Evolutionary conservation across 1,140 invertebrate species (phyloP), one percentile per base, ranked within the genome.

Genomic region (Eupeodes corollae): DNA sequence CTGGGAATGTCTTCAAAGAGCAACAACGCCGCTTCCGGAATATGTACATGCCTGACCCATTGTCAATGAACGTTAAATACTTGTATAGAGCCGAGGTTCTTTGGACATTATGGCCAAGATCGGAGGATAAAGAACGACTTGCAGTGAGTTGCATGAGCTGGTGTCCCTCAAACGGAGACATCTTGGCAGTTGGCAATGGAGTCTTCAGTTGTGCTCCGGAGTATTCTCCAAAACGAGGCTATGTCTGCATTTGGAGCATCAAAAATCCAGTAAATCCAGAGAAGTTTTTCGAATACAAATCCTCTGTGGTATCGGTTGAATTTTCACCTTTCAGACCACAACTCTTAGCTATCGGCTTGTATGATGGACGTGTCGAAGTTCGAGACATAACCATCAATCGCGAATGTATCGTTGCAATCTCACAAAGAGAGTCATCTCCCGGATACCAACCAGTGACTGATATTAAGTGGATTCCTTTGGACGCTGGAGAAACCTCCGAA

Each of bases 231-330:
- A 9, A 10, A 1, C 53, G 51, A 5, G 63, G 63, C 6, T 55
- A 63, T 34, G 71, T 92, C 1, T 75, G 83, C 40, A 72, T 91
- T 50, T 93, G 85, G 84, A 82, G 77, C 51, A 79, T 89, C 0
- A 93, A 93, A 70, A 92, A 91, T 68, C 88, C 89, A 0, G 78
- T 79, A 10, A 80, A 83, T 56, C 88, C 88, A 0, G 90, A 90
- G 61, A 73, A 80, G 52, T 57, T 75, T 1, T 90, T 81, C 57
- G 49, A 67, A 9, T 88, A 88, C 50, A 58, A 78, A 11, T 76
- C 74, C 52, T 77, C 85, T 0, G 75, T 91, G 1, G 83, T 86
- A 16, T 77, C 79, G 34, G 63, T 91, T 2, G 75, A 82, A 43
- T 88, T 90, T 70, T 86, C 88, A 37, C 69, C 67, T 1, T 63